A percentile compares a stretch with the other conserved stretches of the same genome.
Conservation (phyloP, 92 coral and sea anemone genomes). For the Blastomussa wellsi region DNA sequence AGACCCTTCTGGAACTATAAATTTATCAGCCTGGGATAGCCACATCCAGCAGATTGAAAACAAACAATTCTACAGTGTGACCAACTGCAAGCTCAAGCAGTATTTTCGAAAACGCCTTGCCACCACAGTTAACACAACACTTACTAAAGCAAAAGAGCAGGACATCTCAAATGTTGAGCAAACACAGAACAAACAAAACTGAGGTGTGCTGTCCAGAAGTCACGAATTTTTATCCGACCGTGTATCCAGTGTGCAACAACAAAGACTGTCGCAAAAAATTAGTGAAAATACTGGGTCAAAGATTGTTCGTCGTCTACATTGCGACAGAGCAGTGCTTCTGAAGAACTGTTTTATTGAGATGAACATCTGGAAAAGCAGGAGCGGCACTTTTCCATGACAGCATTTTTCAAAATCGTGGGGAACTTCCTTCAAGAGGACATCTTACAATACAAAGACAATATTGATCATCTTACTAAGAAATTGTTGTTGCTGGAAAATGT, state of each 20-base stretch:
- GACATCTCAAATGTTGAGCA: slow-evolving; percentile 39
- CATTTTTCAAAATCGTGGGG: slow-evolving; percentile 33
- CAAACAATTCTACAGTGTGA: slow-evolving; percentile 41
- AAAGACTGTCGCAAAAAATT: slow-evolving; percentile 48
- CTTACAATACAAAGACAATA: slow-evolving; percentile 43
- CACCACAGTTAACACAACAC: slow-evolving; percentile 46
- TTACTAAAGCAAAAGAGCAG: slow-evolving; percentile 47
- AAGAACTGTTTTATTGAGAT: slow-evolving; percentile 53
- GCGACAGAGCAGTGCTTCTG: slow-evolving; percentile 58
- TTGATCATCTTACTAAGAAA: slow-evolving; percentile 16
- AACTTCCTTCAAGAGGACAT: slow-evolving; percentile 46
- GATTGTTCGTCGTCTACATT: slow-evolving; percentile 39
- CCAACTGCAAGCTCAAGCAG: slow-evolving; percentile 59
- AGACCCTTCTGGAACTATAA: slow-evolving; percentile 58
- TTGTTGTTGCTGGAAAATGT: neutral
- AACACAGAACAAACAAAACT: slow-evolving; percentile 33
- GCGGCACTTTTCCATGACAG: slow-evolving; percentile 38
- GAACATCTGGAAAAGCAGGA: slow-evolving; percentile 41
- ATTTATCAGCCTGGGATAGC: slow-evolving; percentile 49
- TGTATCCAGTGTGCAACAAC: slow-evolving; percentile 66
- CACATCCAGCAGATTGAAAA: slow-evolving; percentile 61
- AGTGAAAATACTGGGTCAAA: slow-evolving; percentile 41
- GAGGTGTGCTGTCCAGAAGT: slow-evolving; percentile 61
- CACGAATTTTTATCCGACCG: slow-evolving; percentile 30
- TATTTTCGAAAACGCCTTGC: slow-evolving; percentile 59